These are phyloP conservation scores for Steinernema scapterisci DNA, from an alignment of 2,888 invertebrate genomes.

Conservation along the genomic window DNA sequence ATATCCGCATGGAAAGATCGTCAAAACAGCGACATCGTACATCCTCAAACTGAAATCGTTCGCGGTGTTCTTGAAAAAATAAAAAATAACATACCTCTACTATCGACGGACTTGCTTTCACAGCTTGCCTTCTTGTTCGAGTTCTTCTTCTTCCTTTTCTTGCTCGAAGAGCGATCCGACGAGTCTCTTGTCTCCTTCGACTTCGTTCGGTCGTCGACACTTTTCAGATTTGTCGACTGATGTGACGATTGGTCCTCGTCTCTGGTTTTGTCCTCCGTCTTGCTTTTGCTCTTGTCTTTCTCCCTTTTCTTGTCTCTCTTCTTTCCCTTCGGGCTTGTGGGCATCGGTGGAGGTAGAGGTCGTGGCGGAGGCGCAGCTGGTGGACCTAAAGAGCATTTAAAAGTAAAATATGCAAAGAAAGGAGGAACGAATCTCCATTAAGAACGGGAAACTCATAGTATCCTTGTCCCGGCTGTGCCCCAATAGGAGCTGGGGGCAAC, in stretches of 20 bases:
- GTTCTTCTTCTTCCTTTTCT: not conserved
- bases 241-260: not conserved
- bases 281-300: conserved; percentile 4
- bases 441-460: conserved; percentile 16
- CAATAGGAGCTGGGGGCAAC: not conserved
- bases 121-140: not conserved
- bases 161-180: not conserved
- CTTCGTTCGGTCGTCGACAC: conserved; percentile 1
- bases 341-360: not conserved
- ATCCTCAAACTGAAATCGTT: no score
- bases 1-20: no score
- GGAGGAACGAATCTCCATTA: no score
- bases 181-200: not conserved
- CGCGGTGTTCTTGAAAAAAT: not conserved
- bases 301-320: conserved; percentile 16
- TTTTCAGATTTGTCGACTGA: conserved; percentile 6
- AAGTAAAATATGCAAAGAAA: no score
- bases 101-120: not conserved
- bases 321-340: not conserved
- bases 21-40: no score
- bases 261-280: not conserved
- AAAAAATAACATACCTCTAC: not conserved
- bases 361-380: not conserved
- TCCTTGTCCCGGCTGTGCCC: not conserved
- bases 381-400: no score